These are phyloP conservation scores for Bubalus kerabau DNA, from an alignment of 2,113 vertebrate species.

Conservation along the genomic window DNA sequence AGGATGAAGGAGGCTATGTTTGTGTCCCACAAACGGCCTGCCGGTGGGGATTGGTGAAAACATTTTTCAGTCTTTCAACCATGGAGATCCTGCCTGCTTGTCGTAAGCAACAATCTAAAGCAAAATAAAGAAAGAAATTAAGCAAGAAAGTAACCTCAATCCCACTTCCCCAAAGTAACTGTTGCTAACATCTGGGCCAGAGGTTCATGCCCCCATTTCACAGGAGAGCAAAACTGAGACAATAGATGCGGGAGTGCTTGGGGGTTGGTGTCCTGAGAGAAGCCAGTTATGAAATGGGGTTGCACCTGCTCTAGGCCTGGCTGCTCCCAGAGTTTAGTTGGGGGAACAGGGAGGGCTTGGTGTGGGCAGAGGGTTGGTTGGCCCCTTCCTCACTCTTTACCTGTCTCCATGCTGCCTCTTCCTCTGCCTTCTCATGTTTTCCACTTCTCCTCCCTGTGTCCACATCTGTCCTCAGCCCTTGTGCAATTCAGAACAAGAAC, in stretches of 20 bases:
- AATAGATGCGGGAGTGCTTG: background rate
- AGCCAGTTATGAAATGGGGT: background rate
- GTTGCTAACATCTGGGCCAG: background rate
- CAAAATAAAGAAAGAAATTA: background rate
- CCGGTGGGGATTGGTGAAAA: background rate
- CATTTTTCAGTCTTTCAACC: background rate
- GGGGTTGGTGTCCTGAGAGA: background rate
- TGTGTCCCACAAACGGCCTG: background rate
- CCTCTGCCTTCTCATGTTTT: background rate
- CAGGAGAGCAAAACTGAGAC: background rate
- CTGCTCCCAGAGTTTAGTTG: no score
- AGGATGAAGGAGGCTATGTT: background rate
- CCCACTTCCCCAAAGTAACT: background rate
- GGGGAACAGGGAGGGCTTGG: background rate
- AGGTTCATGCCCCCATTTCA: background rate
- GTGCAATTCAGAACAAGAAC: background rate
- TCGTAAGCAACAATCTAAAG: background rate
- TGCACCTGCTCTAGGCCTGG: background rate
- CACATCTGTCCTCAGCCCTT: background rate
- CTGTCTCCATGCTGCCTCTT: background rate
- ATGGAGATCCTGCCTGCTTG: background rate
- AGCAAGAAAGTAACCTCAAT: background rate
- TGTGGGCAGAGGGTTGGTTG: rapidly evolving
- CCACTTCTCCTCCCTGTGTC: background rate
- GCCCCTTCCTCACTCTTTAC: background rate